These are phyloP conservation scores for Tamias sibiricus DNA, from an alignment of 2,113 vertebrate genomes.

Conservation along the genomic window DNA sequence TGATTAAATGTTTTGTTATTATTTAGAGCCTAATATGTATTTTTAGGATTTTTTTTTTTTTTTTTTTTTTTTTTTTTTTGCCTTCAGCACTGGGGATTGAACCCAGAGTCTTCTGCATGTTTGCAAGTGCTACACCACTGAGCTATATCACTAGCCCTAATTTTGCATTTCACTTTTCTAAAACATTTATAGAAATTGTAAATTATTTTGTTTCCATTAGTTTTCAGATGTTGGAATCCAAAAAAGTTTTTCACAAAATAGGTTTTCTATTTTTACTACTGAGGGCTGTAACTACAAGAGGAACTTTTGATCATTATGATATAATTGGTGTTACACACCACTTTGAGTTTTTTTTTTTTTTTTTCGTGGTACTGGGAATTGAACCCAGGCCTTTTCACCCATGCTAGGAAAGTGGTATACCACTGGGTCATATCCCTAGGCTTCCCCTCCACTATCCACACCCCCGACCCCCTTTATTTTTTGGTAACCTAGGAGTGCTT, in stretches of 20 bases:
- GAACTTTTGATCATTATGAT: conserved; percentile 19
- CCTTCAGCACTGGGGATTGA: not conserved
- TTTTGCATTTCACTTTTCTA: conserved; percentile 50
- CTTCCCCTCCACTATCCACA: too few species aligned
- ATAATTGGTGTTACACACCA: not conserved
- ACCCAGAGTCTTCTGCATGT: not conserved
- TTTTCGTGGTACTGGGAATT: not conserved
- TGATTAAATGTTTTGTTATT: not conserved
- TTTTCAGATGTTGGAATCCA: conserved; percentile 32
- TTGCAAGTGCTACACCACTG: not conserved
- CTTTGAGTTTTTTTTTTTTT: not conserved
- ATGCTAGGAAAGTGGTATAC: not conserved
- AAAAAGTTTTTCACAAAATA: not conserved
- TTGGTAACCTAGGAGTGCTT: too few species aligned
- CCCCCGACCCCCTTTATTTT: too few species aligned
- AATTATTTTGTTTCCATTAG: conserved; percentile 6
- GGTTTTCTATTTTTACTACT: conserved; percentile 28
- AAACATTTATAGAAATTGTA: not conserved
- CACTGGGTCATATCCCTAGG: not conserved
- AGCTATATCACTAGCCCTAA: not conserved
- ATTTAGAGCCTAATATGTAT: not conserved
- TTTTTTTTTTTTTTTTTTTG: not conserved
- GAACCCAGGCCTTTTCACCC: not conserved
- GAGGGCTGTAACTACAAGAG: not conserved
- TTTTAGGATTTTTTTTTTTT: conserved; percentile 51